Evolutionary conservation across 2,797 vertebrate genomes (phyloP).

Genomic region (Myotis daubentonii): DNA sequence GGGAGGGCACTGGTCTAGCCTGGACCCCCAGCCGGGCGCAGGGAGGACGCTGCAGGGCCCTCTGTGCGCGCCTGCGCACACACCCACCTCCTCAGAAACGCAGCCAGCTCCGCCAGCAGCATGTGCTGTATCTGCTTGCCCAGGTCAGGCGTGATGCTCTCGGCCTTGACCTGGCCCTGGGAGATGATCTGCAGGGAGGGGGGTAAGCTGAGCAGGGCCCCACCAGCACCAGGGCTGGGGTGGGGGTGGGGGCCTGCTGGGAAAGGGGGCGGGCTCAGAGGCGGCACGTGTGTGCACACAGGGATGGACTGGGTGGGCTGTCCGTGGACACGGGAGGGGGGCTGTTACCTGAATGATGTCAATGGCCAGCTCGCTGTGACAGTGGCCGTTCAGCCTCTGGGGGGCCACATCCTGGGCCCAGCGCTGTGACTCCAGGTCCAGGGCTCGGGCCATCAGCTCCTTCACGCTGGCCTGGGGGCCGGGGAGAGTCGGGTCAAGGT

Average conservation of each 20-base stretch:
- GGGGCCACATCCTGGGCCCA: conserved; percentile 87
- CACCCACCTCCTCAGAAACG: conserved; percentile 83
- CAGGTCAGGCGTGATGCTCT: conserved; percentile 72
- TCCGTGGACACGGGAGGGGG: not conserved
- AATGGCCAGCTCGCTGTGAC: conserved; percentile 90
- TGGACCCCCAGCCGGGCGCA: not conserved
- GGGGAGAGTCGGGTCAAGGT: rapidly evolving
- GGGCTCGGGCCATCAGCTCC: conserved; percentile 83
- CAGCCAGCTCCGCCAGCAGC: conserved; percentile 75
- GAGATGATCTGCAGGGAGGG: conserved; percentile 76
- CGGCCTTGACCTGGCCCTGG: conserved; percentile 75
- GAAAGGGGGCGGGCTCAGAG: not conserved
- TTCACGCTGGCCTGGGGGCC: conserved; percentile 73
- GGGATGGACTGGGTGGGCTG: not conserved
- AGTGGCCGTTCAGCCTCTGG: conserved; percentile 85
- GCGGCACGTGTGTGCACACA: rapidly evolving
- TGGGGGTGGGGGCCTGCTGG: too few relatives aligned
- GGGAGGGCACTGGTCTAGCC: not conserved
- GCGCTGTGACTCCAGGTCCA: conserved; percentile 87
- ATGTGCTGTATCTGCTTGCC: conserved; percentile 62
- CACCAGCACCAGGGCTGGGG: not conserved
- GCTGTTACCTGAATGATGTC: conserved; percentile 91
- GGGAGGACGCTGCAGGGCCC: not conserved
- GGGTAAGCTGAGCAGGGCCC: not conserved
- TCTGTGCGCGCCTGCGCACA: rapidly evolving